Percentiles rank a stretch among this genome's conserved stretches.
These are phyloP conservation scores for Malurus splendens DNA, from an alignment of 2,797 vertebrate species.

Conservation along the genomic window DNA sequence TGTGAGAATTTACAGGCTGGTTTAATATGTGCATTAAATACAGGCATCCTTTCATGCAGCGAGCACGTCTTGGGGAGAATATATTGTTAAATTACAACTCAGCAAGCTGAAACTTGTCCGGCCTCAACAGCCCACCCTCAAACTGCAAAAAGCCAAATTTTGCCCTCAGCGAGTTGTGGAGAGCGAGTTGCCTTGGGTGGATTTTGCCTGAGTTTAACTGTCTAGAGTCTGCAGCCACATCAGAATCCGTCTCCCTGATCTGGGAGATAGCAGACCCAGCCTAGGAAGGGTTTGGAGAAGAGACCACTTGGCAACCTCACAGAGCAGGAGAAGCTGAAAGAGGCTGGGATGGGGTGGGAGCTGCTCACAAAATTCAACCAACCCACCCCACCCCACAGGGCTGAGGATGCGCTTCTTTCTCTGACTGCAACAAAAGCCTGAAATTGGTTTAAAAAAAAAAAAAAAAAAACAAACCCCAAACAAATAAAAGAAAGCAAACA, in stretches of 20 bases:
- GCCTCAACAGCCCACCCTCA: constrained; percentile 57
- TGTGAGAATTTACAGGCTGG: constrained; percentile 43
- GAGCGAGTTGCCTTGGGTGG: constrained; percentile 37
- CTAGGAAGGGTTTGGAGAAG: constrained; percentile 2
- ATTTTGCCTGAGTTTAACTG: constrained; percentile 47
- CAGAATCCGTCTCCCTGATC: constrained; percentile 50
- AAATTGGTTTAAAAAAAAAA: accelerated
- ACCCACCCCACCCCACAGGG: neutral
- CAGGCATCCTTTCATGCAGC: constrained; percentile 38
- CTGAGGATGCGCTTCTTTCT: neutral
- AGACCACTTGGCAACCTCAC: constrained; percentile 28
- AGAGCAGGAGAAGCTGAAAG: neutral
- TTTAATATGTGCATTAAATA: constrained; percentile 42
- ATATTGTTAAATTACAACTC: constrained; percentile 22
- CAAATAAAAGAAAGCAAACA: neutral
- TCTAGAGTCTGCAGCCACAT: constrained; percentile 58
- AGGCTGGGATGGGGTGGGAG: neutral
- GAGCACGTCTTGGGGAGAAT: constrained; percentile 26
- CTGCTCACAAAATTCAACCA: neutral
- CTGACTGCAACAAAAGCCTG: neutral
- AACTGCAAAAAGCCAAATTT: constrained; percentile 45
- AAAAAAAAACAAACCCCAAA: neutral
- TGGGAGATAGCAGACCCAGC: constrained; percentile 25
- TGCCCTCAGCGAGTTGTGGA: constrained; percentile 41
- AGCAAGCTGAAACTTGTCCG: constrained; percentile 49